phyloP scores from a whole-genome alignment of 2,888 invertebrate species.

The Beris chalybata region DNA sequence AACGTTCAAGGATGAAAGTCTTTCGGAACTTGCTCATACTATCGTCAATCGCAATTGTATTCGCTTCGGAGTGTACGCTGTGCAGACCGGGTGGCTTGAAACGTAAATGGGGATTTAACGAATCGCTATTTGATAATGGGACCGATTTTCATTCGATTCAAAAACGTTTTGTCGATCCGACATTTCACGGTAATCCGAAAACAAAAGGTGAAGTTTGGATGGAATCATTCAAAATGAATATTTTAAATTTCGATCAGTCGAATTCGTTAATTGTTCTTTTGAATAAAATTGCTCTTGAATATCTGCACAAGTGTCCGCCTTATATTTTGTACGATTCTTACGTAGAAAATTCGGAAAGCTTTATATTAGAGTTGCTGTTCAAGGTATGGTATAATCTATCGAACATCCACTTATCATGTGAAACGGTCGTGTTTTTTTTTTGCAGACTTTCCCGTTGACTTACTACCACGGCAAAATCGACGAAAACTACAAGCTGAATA shows the following conservation, averaged over 20 bases:
- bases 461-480: constrained; percentile 67
- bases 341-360: constrained; percentile 61
- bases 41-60: too few relatives aligned
- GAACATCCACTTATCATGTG: not conserved
- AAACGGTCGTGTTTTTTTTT: not conserved
- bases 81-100: too few relatives aligned
- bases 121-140: too few relatives aligned
- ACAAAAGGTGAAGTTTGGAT: constrained; percentile 62
- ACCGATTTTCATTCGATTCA: too few relatives aligned
- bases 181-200: constrained; percentile 63
- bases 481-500: constrained; percentile 57
- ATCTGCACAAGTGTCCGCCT: constrained; percentile 67
- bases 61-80: too few relatives aligned
- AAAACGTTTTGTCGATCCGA: constrained; percentile 58
- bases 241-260: constrained; percentile 57
- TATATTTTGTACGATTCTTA: constrained; percentile 68
- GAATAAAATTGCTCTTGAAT: constrained; percentile 62
- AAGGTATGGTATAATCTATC: constrained; percentile 43
- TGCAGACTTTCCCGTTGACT: constrained; percentile 57
- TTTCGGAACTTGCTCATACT: too few relatives aligned
- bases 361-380: constrained; percentile 63
- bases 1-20: too few relatives aligned
- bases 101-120: too few relatives aligned
- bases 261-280: constrained; percentile 65
- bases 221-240: constrained; percentile 53